phyloP scores from a whole-genome alignment of 2,113 vertebrate genomes.

The Chrysemys picta region DNA sequence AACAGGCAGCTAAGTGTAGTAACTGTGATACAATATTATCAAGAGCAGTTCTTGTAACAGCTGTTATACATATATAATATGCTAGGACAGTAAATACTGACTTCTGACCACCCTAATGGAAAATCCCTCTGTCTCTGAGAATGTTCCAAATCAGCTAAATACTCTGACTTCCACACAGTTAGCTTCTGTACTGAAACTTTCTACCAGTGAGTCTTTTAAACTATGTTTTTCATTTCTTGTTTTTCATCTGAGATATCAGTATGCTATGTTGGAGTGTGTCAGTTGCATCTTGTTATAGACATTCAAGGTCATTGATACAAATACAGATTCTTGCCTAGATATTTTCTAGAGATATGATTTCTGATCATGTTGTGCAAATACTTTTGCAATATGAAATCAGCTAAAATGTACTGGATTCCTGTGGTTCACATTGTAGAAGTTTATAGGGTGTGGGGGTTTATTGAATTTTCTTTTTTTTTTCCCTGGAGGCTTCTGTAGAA shows the following conservation, averaged over 20 bases:
- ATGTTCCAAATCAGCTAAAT: fast-evolving
- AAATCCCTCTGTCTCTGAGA: not conserved
- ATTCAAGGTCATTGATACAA: not conserved
- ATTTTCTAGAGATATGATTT: not conserved
- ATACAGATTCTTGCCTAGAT: not conserved
- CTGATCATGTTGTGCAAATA: not conserved
- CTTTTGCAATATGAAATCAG: not conserved
- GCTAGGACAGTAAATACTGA: not conserved
- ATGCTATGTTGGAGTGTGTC: not conserved
- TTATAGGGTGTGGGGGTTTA: not conserved
- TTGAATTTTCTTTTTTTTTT: not conserved
- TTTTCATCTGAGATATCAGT: not conserved
- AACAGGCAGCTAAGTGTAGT: conserved; percentile 30
- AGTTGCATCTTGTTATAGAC: not conserved
- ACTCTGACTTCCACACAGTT: not conserved
- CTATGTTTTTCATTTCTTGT: not conserved
- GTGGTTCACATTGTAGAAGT: not conserved
- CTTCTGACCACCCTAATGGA: not conserved
- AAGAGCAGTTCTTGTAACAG: conserved; percentile 7
- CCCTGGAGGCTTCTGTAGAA: not conserved
- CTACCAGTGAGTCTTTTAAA: too few species aligned
- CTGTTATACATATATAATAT: not conserved
- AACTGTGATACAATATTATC: conserved; percentile 48
- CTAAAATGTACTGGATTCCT: not conserved
- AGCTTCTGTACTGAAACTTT: not conserved